Percentiles rank a stretch among this genome's conserved stretches.
These are phyloP conservation scores for Tenualosa ilisha DNA, from an alignment of 2,797 vertebrate species.

Conservation along the genomic window DNA sequence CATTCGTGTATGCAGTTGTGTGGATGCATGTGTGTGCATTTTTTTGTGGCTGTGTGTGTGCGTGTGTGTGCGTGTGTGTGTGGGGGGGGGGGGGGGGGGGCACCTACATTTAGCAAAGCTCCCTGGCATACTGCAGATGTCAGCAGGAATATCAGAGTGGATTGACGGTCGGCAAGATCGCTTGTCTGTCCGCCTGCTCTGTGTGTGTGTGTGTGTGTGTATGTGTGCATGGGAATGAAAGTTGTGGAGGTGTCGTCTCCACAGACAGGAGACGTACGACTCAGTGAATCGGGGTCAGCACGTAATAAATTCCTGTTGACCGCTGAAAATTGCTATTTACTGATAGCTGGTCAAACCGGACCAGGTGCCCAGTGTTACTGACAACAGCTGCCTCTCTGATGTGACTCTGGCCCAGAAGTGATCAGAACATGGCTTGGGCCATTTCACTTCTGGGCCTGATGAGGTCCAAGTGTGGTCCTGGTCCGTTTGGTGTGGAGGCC, in stretches of 20 bases:
- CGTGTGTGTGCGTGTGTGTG: background rate
- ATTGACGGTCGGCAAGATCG: background rate
- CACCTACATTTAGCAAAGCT: slow-evolving; percentile 38
- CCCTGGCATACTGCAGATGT: slow-evolving; percentile 26
- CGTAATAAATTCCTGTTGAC: slow-evolving; percentile 1
- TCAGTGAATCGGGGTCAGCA: background rate
- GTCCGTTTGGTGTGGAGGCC: background rate
- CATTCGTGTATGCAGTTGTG: background rate
- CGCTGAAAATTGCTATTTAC: slow-evolving; percentile 11
- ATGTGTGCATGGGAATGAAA: background rate
- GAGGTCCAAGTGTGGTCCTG: no score
- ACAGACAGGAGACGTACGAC: background rate
- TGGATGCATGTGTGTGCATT: background rate
- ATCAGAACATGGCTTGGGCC: background rate
- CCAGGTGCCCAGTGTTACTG: background rate
- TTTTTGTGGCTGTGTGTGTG: background rate
- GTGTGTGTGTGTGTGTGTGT: background rate
- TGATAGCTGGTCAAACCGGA: background rate
- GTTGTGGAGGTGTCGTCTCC: background rate
- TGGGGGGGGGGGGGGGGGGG: background rate
- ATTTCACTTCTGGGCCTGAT: no score
- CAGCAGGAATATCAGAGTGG: slow-evolving; percentile 35
- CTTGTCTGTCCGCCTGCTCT: background rate
- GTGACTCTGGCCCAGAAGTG: background rate
- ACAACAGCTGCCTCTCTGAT: background rate